Evolutionary conservation across 2,888 invertebrate species (phyloP).

Genomic region (Baccha elongata): DNA sequence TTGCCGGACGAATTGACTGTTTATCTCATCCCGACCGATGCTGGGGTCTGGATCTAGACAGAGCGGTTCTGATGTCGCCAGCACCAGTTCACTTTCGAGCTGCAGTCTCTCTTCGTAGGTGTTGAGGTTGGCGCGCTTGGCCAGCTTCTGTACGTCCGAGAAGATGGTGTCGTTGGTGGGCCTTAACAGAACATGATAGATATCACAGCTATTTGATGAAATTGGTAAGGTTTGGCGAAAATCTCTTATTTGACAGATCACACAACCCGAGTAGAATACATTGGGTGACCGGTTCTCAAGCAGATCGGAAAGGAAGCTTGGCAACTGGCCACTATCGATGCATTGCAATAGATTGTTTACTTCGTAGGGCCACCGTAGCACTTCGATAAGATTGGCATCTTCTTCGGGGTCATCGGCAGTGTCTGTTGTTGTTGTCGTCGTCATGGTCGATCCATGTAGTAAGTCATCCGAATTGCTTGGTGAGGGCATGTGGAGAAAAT

Average conservation of each 20-base stretch:
- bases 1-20: conserved; percentile 88
- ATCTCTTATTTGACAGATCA: conserved; percentile 95
- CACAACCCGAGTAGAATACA: conserved; percentile 95
- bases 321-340: conserved; percentile 95
- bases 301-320: conserved; percentile 92
- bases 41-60: conserved; percentile 95
- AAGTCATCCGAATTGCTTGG: conserved; percentile 53
- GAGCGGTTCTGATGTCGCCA: conserved; percentile 92
- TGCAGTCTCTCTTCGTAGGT: conserved; percentile 79
- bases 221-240: conserved; percentile 91
- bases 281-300: conserved; percentile 92
- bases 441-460: conserved; percentile 36
- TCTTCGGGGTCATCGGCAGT: conserved; percentile 68
- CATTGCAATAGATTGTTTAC: conserved; percentile 93
- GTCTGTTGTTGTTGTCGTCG: conserved; percentile 25
- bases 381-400: conserved; percentile 89
- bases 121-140: conserved; percentile 67
- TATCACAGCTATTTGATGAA: conserved; percentile 89
- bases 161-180: conserved; percentile 91
- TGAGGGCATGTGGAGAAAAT: conserved; percentile 32
- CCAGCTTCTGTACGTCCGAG: conserved; percentile 82
- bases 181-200: conserved; percentile 93
- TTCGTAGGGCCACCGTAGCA: conserved; percentile 93
- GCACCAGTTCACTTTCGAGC: conserved; percentile 91
- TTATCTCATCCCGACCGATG: conserved; percentile 89